Evolutionary conservation across 2,113 vertebrate genomes (phyloP).

Genomic region (Actenoides lindsayi): DNA sequence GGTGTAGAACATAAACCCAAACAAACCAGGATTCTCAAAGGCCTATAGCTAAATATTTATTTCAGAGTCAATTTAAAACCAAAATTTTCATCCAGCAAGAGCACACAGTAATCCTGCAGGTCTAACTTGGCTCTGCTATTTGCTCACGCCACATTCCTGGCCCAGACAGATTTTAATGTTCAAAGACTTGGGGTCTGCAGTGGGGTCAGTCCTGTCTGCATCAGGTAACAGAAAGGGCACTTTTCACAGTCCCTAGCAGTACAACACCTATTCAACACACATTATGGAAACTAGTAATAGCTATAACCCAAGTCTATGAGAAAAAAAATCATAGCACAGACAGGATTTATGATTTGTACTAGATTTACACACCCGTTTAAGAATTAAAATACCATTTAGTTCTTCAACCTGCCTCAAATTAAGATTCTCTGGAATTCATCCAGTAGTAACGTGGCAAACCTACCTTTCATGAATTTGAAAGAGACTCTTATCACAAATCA

Average conservation of each 20-base stretch:
- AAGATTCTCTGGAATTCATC: neutral
- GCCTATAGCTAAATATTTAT: slow-evolving; percentile 70
- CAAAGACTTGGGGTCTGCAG: neutral
- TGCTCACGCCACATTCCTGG: neutral
- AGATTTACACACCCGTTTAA: neutral
- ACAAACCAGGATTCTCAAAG: slow-evolving; percentile 60
- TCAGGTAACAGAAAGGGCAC: neutral
- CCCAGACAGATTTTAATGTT: neutral
- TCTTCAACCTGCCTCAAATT: neutral
- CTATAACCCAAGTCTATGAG: neutral
- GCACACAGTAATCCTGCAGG: slow-evolving; percentile 11
- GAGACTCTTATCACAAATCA: neutral
- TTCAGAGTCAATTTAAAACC: slow-evolving; percentile 44
- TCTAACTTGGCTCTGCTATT: neutral
- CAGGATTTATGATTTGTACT: neutral
- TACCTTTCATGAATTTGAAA: neutral
- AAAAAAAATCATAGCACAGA: neutral
- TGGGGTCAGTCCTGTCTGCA: neutral
- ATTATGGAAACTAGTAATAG: neutral
- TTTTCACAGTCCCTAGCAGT: neutral
- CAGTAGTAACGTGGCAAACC: neutral
- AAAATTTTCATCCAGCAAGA: slow-evolving; percentile 22
- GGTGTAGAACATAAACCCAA: slow-evolving; percentile 57
- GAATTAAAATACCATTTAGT: slow-evolving; percentile 14
- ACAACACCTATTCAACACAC: neutral